Conservation (phyloP, 1,140 invertebrate species). For the Aphelenchoides avenae region DNA sequence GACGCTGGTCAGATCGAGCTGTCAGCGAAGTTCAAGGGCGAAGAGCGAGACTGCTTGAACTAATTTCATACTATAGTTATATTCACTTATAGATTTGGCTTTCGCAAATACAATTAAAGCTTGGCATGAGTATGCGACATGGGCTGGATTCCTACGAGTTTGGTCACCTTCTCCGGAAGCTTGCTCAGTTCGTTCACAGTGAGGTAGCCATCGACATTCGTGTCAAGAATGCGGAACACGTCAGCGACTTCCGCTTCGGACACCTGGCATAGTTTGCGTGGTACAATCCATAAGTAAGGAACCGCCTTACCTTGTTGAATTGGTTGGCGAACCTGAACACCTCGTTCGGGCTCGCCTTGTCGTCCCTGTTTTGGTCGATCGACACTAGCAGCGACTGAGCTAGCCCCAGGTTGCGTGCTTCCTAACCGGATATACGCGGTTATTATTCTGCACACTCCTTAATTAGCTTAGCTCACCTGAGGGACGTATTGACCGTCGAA, state of each 20-base stretch:
- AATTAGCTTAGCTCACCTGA: too few species aligned
- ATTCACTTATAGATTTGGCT: too few species aligned
- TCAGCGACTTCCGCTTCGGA: constrained; percentile 3
- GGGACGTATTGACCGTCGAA: constrained; percentile 2
- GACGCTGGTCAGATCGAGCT: constrained; percentile 35
- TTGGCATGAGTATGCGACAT: too few species aligned
- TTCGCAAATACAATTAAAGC: too few species aligned
- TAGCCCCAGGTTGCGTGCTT: constrained; percentile 13
- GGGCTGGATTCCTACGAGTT: constrained; percentile 14
- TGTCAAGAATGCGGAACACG: constrained; percentile 13
- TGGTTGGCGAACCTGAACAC: constrained; percentile 16
- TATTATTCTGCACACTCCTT: too few species aligned
- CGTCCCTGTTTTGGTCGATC: constrained; percentile 16
- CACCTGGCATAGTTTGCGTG: neutral
- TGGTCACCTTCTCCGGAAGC: constrained; percentile 14
- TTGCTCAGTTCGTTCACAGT: constrained; percentile 13
- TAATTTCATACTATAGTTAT: too few species aligned
- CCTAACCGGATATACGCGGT: constrained; percentile 4
- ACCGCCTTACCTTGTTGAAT: constrained; percentile 14
- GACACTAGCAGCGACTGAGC: constrained; percentile 12
- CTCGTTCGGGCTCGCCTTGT: constrained; percentile 8
- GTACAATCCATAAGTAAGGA: neutral
- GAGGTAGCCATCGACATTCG: constrained; percentile 9
- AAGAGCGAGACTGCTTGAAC: neutral
- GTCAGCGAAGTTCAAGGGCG: constrained; percentile 36